These are phyloP conservation scores for Patella ulyssiponensis DNA, from an alignment of 2,888 invertebrate species.

Conservation along the genomic window DNA sequence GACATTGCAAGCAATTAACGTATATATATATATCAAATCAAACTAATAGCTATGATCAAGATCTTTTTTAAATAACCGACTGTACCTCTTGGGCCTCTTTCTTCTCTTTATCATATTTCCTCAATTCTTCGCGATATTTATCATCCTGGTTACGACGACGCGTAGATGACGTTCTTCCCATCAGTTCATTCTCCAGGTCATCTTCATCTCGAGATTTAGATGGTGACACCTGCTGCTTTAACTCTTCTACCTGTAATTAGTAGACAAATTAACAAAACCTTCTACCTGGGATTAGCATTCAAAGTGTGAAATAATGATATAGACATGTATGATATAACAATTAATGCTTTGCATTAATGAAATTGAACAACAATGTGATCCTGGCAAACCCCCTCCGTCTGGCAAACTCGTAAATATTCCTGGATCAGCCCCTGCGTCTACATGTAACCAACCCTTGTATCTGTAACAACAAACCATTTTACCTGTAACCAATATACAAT, in stretches of 20 bases:
- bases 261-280: too few species aligned
- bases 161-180: constrained; percentile 41
- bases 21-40: neutral
- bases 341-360: too few species aligned
- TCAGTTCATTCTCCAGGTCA: constrained; percentile 55
- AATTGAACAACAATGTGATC: too few species aligned
- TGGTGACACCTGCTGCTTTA: constrained; percentile 49
- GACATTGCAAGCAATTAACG: neutral
- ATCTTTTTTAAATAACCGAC: neutral
- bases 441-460: too few species aligned
- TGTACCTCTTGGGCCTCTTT: constrained; percentile 68
- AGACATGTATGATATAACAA: too few species aligned
- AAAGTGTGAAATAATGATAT: too few species aligned
- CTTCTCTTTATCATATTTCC: constrained; percentile 65
- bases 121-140: constrained; percentile 63
- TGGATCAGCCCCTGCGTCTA: too few species aligned
- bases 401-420: too few species aligned
- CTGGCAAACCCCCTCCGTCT: too few species aligned
- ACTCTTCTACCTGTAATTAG: constrained; percentile 53
- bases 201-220: constrained; percentile 25
- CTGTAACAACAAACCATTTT: too few species aligned
- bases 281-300: too few species aligned
- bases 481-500: too few species aligned
- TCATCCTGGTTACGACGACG: constrained; percentile 54
- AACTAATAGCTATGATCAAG: neutral